Evolutionary conservation across 2,888 invertebrate species (phyloP).

Genomic region (Seira ritae): DNA sequence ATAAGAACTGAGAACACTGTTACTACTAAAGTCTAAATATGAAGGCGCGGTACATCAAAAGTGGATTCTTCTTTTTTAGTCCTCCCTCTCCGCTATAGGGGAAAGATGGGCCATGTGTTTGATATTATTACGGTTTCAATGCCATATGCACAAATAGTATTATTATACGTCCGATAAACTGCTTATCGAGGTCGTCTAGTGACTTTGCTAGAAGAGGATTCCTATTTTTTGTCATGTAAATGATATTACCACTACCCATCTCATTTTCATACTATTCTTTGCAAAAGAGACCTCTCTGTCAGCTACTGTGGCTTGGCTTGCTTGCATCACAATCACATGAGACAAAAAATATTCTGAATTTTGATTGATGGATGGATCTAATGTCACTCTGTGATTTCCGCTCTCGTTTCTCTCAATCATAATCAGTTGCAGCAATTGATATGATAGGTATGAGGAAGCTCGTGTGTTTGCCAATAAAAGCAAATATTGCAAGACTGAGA

Average conservation of each 20-base stretch:
- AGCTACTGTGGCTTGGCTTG: no score
- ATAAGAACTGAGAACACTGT: no score
- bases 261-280: not conserved
- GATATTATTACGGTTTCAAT: no score
- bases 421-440: not conserved
- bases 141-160: no score
- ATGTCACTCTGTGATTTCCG: not conserved
- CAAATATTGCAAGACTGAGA: no score
- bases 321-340: not conserved
- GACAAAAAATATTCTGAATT: conserved; percentile 2
- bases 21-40: not conserved
- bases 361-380: conserved; percentile 17
- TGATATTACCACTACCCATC: not conserved
- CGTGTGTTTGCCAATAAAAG: no score
- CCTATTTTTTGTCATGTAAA: not conserved
- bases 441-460: not conserved
- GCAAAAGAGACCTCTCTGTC: no score
- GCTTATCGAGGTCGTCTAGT: not conserved
- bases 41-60: no score
- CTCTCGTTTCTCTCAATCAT: conserved; percentile 8
- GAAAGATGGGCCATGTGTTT: no score
- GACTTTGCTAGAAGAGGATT: not conserved
- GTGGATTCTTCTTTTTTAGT: no score
- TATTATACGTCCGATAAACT: no score
- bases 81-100: no score